phyloP scores from a whole-genome alignment of 2,888 invertebrate species.

The Apamea epomidion region DNA sequence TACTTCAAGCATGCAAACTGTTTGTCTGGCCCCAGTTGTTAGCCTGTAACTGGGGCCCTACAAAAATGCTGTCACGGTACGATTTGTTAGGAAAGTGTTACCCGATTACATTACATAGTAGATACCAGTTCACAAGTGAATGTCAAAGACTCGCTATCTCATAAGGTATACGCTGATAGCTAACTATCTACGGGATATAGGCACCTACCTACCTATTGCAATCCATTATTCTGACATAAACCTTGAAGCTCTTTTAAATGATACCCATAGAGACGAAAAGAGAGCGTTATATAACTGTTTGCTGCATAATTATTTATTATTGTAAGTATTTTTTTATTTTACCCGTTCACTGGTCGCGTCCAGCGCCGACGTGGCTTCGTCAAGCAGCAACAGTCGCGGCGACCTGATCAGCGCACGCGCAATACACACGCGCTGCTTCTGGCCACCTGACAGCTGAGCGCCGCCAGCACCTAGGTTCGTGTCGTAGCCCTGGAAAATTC shows the following conservation, averaged over 20 bases:
- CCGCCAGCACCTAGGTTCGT: slow-evolving; percentile 93
- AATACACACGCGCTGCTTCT: slow-evolving; percentile 94
- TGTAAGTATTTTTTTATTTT: slow-evolving; percentile 29
- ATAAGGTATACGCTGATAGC: not conserved
- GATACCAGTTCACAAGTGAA: not conserved
- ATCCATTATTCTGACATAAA: not conserved
- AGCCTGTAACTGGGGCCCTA: not conserved
- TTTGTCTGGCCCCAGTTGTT: not conserved
- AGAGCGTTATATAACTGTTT: not conserved
- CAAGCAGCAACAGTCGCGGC: slow-evolving; percentile 92
- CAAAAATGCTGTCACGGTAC: not conserved
- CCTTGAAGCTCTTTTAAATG: not conserved
- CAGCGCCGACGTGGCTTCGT: slow-evolving; percentile 93
- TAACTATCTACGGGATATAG: not conserved
- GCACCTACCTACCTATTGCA: not conserved
- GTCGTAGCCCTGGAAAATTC: slow-evolving; percentile 90
- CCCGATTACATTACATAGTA: not conserved
- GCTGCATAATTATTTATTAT: not conserved
- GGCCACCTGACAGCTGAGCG: slow-evolving; percentile 93
- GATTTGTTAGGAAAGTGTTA: no score
- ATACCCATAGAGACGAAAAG: not conserved
- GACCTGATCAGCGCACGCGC: slow-evolving; percentile 93
- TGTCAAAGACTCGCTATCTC: not conserved
- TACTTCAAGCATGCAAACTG: not conserved
- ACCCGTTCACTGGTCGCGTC: slow-evolving; percentile 93